Evolutionary conservation across 2,113 vertebrate genomes (phyloP), one percentile per base, ranked within the genome.

Genomic region (Protomyctophum bolini): DNA sequence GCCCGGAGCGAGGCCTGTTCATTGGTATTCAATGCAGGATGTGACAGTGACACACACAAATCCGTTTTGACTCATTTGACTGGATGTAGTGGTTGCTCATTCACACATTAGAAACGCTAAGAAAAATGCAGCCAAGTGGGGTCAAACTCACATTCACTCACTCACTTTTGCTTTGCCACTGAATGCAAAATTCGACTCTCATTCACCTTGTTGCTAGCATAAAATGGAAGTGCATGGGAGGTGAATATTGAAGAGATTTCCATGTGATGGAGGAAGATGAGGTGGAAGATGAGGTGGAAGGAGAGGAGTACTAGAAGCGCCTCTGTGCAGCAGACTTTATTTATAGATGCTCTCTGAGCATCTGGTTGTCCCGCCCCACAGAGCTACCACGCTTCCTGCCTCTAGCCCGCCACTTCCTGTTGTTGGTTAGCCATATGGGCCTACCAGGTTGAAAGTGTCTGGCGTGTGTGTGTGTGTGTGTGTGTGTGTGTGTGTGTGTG

Each of bases 361-460:
- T 41, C 84, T 79, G 80, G 81, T 89, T 84, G 73, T 85, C 72
- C 76, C 72, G 12, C 73, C 77, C 75, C 52, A 3, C 68, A 63
- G 21, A 11, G 7, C 57, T 64, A 56, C 59, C 72, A 59, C 72
- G 68, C 83, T 89, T 91, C 89, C 88, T 88, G 79, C 66, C 72
- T 79, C 55, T n/a, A 60, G 65, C n/a, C 41, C 33, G 64, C 74
- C 70, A 83, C 87, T 91, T 92, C 89, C 91, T 87, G 85, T 83
- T 86, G 76, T 87, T 83, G 70, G 79, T 79, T 70, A 61, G 60
- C 73, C 64, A 2, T n/a, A 49, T 55, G 51, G 59, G 56, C 58
- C 68, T 4, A 68, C 48, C 52, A 48, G 74, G 83, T 76, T 77
- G 75, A 57, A 46, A 66, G 47, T 66, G 47, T 74, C 66, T 64